Conservation (phyloP, 2,113 vertebrate genomes). For the Ctenomys sociabilis region DNA sequence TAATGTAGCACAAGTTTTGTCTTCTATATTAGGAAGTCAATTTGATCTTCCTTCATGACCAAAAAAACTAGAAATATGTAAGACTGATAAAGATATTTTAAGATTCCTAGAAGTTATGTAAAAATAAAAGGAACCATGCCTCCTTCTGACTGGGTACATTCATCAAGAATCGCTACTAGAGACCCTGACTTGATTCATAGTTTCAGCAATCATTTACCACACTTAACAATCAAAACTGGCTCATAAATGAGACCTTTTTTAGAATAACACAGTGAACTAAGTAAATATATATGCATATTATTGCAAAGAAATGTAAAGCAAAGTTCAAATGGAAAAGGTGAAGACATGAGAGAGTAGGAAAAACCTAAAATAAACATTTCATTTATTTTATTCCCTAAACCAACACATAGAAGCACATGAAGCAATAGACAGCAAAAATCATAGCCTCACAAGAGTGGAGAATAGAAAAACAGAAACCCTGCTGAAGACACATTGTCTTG, state of each 20-base stretch:
- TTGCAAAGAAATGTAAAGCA: neutral
- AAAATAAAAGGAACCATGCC: neutral
- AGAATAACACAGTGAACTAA: constrained; percentile 16
- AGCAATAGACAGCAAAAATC: neutral
- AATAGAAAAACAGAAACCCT: constrained; percentile 9
- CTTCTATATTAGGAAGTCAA: neutral
- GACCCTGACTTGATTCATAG: neutral
- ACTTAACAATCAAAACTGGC: neutral
- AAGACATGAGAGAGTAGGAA: neutral
- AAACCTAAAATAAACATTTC: neutral
- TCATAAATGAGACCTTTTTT: constrained; percentile 37
- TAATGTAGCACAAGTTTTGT: neutral
- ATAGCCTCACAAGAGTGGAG: neutral
- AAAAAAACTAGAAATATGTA: neutral
- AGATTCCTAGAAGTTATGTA: neutral
- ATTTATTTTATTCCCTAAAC: constrained; percentile 39
- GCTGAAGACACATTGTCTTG: neutral
- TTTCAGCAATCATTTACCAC: neutral
- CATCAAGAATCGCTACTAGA: neutral
- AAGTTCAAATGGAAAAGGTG: neutral
- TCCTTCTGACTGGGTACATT: neutral
- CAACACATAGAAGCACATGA: neutral
- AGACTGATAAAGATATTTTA: neutral
- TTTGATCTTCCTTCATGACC: neutral
- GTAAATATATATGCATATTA: neutral